Evolutionary conservation across 2,888 invertebrate genomes (phyloP), one percentile per base, ranked within the genome.

Genomic region (Agrenia bidenticulata): DNA sequence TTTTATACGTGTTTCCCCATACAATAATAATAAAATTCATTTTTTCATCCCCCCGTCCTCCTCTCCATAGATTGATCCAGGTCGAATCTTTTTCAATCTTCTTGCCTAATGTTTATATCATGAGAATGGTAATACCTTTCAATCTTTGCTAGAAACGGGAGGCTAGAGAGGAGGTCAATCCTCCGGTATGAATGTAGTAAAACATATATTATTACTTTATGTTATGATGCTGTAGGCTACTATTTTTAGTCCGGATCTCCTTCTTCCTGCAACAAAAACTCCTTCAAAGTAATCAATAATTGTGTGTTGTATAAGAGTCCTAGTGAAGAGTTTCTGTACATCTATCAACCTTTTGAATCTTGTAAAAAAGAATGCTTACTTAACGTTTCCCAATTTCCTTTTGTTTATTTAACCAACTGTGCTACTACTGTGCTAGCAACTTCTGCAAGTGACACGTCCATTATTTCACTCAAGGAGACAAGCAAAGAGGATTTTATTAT

Each of bases 351-450:
- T 32, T 4, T 32, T 32, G 32, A 7, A 32, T 32, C 32, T 32
- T 32, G 32, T 32, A 32, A 4, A 32, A 32, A 32, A 15, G 15
- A 17, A 45, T 61, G 53, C 21, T 61, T 61, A 37, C 24, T 61
- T 53, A 61, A 53, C 53, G 53, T 37, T 53, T 39, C 21, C 11
- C 51, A 11, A 49, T 50, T 61, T 61, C 37, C 37, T 39, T 51
- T 32, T 55, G 21, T 55, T 55, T 54, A 53, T 54, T 54, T 42
- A 55, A 27, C 51, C 53, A 61, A 51, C 61, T 53, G 15, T 26
- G 21, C n/a, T 61, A 45, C 11, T 9, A 23, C 21, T 39, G 15
- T 11, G 45, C 5, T 5, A 45, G 45, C 4, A 45, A 19, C 45
- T 9, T 9, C 19, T 45, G 45, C 9, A 45, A 45, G 32, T 32